These are phyloP conservation scores for Ecliptopera silaceata DNA, from an alignment of 2,888 invertebrate genomes.

Conservation along the genomic window DNA sequence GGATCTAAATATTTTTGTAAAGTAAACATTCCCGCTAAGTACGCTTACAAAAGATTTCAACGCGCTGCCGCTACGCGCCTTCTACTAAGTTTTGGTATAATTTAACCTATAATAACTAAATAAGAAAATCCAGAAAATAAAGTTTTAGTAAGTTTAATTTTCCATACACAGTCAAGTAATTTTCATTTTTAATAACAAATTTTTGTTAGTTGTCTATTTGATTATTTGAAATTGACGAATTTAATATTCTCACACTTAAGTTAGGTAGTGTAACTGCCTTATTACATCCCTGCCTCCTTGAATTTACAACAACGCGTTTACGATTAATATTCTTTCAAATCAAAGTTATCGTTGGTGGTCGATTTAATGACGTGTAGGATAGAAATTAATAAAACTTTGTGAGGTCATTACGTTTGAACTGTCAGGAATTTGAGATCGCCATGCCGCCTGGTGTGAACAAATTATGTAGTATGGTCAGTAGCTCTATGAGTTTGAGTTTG, in stretches of 20 bases:
- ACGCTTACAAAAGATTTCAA: slow-evolving; percentile 15
- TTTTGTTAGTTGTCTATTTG: too few relatives aligned
- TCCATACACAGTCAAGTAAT: too few relatives aligned
- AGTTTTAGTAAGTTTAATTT: too few relatives aligned
- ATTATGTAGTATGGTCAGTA: slow-evolving; percentile 11
- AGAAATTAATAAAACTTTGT: slow-evolving; percentile 40
- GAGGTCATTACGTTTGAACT: slow-evolving; percentile 40
- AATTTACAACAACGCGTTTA: slow-evolving; percentile 60
- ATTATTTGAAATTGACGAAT: too few relatives aligned
- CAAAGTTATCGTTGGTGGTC: slow-evolving; percentile 58
- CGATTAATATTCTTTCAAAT: slow-evolving; percentile 51
- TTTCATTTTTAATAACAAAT: too few relatives aligned
- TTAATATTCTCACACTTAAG: too few relatives aligned
- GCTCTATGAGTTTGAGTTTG: neutral
- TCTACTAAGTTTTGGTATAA: neutral
- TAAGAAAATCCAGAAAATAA: too few relatives aligned
- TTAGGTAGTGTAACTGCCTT: neutral
- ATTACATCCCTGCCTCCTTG: slow-evolving; percentile 21
- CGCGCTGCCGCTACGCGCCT: slow-evolving; percentile 7
- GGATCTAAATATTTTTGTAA: too few relatives aligned
- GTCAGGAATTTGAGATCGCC: slow-evolving; percentile 21
- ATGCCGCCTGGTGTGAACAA: slow-evolving; percentile 24
- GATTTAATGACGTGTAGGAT: slow-evolving; percentile 40
- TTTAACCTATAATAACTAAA: too few relatives aligned
- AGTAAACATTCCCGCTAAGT: too few relatives aligned